phyloP scores from a whole-genome alignment of 35 echinoderm and acorn worm species.

The Ophiothrix spiculata region DNA sequence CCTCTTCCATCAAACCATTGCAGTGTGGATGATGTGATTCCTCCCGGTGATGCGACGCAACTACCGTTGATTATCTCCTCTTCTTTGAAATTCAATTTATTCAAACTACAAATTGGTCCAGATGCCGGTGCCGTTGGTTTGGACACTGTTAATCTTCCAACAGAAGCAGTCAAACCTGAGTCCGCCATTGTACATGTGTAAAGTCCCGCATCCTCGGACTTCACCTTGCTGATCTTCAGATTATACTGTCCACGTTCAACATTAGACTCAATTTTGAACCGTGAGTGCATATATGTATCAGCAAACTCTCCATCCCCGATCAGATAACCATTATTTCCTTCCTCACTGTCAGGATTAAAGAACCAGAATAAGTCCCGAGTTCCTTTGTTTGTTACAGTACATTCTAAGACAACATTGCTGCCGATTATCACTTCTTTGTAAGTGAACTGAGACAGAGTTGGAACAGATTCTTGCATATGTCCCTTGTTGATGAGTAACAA shows the following conservation, averaged over 20 bases:
- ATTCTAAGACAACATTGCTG: not conserved
- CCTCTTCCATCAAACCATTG: not conserved
- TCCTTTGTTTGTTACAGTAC: not conserved
- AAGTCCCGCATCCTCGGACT: not conserved
- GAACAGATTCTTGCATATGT: too few relatives aligned
- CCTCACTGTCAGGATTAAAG: not conserved
- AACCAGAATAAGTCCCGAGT: not conserved
- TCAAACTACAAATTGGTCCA: not conserved
- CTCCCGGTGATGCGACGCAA: not conserved
- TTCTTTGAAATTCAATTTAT: not conserved
- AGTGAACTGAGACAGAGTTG: not conserved
- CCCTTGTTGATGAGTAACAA: too few relatives aligned
- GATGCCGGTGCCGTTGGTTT: not conserved
- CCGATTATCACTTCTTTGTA: not conserved
- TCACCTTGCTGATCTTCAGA: not conserved
- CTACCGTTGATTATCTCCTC: not conserved
- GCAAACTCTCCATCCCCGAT: not conserved
- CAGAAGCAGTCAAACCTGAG: not conserved
- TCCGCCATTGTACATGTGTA: not conserved
- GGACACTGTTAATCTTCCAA: not conserved
- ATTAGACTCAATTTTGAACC: not conserved
- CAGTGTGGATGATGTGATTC: not conserved
- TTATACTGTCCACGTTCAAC: not conserved
- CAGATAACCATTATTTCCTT: not conserved
- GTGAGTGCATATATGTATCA: not conserved